Percentiles rank a stretch among this genome's conserved stretches.
These are phyloP conservation scores for Plebejus argus DNA, from an alignment of 2,888 invertebrate species.

Conservation along the genomic window DNA sequence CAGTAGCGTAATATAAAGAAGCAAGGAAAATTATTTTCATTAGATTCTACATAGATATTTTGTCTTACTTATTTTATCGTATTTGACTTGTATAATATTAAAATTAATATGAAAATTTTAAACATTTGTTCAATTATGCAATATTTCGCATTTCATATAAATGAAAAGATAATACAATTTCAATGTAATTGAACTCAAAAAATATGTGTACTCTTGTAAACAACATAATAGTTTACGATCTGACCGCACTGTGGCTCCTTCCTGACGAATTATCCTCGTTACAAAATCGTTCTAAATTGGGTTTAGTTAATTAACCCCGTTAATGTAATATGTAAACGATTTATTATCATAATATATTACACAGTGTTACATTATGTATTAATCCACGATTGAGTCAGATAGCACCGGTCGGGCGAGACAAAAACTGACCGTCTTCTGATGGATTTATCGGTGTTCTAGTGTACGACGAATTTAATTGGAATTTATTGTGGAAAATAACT, in stretches of 20 bases:
- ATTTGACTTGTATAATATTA: no score
- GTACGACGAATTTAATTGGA: not conserved
- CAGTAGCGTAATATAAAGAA: no score
- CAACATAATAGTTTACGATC: not conserved
- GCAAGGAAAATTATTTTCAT: no score
- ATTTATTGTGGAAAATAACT: not conserved
- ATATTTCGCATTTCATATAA: no score
- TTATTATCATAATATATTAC: slow-evolving; percentile 17
- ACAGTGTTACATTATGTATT: not conserved
- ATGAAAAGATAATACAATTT: no score
- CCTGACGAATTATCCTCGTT: not conserved
- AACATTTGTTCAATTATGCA: no score
- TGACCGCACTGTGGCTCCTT: not conserved
- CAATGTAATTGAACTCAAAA: no score
- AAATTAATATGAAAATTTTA: no score
- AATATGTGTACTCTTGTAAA: not conserved
- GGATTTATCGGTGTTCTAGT: not conserved
- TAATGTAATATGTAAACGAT: slow-evolving; percentile 17
- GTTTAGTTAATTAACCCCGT: slow-evolving; percentile 10
- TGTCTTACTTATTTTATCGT: no score
- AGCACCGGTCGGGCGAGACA: not conserved
- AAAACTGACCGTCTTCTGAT: slow-evolving; percentile 17
- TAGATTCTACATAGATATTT: no score
- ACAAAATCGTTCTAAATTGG: slow-evolving; percentile 1
- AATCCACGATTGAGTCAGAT: not conserved